A percentile compares a stretch with the other conserved stretches of the same genome.
Conservation (phyloP, 2,113 vertebrate genomes). For the Sakesphorus luctuosus region DNA sequence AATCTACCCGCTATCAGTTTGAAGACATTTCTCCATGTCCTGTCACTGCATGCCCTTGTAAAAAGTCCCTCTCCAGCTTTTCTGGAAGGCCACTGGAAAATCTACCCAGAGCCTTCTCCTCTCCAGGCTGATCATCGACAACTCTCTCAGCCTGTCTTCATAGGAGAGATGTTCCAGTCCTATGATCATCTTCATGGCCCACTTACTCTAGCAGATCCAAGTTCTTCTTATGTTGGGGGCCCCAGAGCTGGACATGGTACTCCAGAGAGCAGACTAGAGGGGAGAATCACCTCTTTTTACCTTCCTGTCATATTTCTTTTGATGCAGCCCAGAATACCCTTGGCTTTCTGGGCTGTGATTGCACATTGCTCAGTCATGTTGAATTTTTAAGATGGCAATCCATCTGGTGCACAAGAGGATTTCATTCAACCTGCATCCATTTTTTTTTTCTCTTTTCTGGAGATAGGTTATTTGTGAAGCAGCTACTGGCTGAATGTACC, state of each 20-base stretch:
- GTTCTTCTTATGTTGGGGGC: background rate
- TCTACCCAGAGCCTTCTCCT: background rate
- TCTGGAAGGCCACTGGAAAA: background rate
- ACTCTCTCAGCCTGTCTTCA: background rate
- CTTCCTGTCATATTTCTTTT: background rate
- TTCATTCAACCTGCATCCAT: background rate
- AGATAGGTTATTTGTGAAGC: background rate
- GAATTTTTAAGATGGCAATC: background rate
- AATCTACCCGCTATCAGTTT: background rate
- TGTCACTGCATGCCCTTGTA: background rate
- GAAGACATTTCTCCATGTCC: background rate
- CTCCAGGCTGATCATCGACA: background rate
- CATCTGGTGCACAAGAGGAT: background rate
- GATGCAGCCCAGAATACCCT: too few relatives aligned
- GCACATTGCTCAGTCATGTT: background rate
- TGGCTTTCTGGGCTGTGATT: background rate
- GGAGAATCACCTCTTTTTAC: background rate
- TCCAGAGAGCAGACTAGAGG: background rate
- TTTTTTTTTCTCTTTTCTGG: background rate
- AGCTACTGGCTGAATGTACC: background rate
- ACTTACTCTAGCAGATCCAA: background rate
- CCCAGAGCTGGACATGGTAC: background rate
- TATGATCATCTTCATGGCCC: background rate
- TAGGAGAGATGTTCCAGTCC: background rate
- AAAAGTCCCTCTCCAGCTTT: background rate